Conservation (phyloP, 1,140 invertebrate species). For the Hermetia illucens region DNA sequence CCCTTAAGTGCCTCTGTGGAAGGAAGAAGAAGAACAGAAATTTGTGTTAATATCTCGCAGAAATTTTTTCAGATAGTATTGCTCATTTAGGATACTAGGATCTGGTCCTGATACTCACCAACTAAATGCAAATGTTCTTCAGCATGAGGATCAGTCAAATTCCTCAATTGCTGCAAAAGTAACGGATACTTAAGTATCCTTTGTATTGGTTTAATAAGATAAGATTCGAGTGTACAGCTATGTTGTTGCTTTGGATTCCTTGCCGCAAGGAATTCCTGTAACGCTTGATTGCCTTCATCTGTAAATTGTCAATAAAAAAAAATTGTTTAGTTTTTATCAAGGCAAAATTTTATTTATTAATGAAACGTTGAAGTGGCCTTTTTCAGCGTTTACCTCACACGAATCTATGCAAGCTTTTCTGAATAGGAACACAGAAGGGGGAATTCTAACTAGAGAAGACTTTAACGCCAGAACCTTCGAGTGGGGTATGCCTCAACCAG, state of each 20-base stretch:
- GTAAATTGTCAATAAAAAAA: conserved; percentile 11
- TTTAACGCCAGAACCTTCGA: too few species aligned
- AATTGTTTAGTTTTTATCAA: too few species aligned
- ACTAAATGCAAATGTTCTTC: conserved; percentile 89
- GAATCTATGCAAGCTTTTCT: too few species aligned
- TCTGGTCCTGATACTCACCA: conserved; percentile 38
- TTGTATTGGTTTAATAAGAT: conserved; percentile 98
- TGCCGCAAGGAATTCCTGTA: conserved; percentile 87
- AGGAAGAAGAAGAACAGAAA: conserved; percentile 12
- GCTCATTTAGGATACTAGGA: too few species aligned
- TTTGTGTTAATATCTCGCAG: conserved; percentile 4
- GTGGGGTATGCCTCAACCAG: too few species aligned
- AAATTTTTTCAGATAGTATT: too few species aligned
- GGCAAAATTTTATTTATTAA: too few species aligned
- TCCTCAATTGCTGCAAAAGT: conserved; percentile 85
- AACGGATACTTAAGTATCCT: conserved; percentile 96
- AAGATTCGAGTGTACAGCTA: conserved; percentile 91
- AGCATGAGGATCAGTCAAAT: conserved; percentile 79
- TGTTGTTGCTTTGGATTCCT: conserved; percentile 92
- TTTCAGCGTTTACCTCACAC: too few species aligned
- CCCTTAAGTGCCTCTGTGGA: conserved; percentile 75
- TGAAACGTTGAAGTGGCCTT: too few species aligned
- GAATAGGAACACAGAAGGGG: too few species aligned
- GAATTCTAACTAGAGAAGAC: too few species aligned
- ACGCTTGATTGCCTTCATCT: conserved; percentile 90